phyloP scores from a whole-genome alignment of 1,140 invertebrate genomes.

The Sitophilus oryzae region DNA sequence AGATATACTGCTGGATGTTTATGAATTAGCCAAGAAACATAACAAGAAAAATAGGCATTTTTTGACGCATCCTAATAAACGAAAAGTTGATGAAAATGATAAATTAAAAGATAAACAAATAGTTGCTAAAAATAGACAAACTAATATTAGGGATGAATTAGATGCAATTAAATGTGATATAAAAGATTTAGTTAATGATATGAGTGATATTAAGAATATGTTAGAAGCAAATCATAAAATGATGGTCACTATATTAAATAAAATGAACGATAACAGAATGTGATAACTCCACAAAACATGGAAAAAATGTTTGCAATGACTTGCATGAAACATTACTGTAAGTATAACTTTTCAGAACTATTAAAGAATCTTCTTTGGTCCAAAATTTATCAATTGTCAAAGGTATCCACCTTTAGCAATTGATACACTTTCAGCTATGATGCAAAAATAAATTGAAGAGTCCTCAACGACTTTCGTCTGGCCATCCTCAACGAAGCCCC shows the following conservation, averaged over 20 bases:
- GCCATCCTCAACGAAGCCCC: conserved; percentile 76
- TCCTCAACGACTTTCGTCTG: conserved; percentile 82
- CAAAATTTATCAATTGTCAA: too few species aligned
- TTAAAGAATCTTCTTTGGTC: too few species aligned
- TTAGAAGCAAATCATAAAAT: conserved; percentile 31
- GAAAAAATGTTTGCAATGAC: too few species aligned
- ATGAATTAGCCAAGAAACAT: conserved; percentile 15
- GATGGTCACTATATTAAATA: conserved; percentile 27
- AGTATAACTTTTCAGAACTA: too few species aligned
- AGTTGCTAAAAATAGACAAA: too few species aligned
- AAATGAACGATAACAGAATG: too few species aligned
- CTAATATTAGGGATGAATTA: conserved; percentile 39
- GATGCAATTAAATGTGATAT: conserved; percentile 56
- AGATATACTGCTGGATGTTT: conserved; percentile 17
- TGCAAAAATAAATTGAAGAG: conserved; percentile 75
- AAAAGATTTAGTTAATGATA: conserved; percentile 53
- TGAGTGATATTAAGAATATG: conserved; percentile 52
- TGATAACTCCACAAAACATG: too few species aligned
- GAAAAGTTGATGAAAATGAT: background rate
- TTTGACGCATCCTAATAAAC: conserved; percentile 41
- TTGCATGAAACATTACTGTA: too few species aligned
- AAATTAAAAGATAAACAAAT: background rate
- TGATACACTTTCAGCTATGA: conserved; percentile 53
- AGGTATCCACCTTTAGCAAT: too few species aligned
- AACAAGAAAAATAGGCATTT: conserved; percentile 60